Evolutionary conservation across 1,140 invertebrate species (phyloP).

Genomic region (Platyscapa corneri): DNA sequence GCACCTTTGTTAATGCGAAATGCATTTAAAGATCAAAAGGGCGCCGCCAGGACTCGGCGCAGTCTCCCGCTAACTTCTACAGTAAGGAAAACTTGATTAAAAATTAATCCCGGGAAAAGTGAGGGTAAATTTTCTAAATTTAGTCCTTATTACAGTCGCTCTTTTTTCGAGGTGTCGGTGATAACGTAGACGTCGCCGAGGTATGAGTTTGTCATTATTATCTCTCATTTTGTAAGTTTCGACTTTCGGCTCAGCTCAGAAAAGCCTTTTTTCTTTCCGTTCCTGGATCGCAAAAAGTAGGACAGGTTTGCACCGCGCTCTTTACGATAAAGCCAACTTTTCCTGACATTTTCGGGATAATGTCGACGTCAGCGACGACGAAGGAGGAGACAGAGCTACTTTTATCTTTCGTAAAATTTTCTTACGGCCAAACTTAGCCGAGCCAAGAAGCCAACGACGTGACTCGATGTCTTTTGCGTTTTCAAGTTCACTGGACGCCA

Average conservation of each 20-base stretch:
- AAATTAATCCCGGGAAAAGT: too few species aligned
- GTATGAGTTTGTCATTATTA: slow-evolving; percentile 65
- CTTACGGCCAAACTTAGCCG: slow-evolving; percentile 32
- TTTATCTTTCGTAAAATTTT: slow-evolving; percentile 42
- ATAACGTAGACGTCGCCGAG: neutral
- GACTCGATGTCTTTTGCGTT: slow-evolving; percentile 13
- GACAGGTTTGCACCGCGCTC: slow-evolving; percentile 11
- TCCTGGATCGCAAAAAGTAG: neutral
- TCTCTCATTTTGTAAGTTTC: slow-evolving; percentile 63
- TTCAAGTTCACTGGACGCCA: slow-evolving; percentile 36
- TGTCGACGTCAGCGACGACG: slow-evolving; percentile 24
- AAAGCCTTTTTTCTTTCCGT: neutral
- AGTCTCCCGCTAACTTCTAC: too few species aligned
- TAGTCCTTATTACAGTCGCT: neutral
- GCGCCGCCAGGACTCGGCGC: too few species aligned
- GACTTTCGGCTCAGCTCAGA: slow-evolving; percentile 1
- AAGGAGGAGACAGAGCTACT: neutral
- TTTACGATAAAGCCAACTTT: slow-evolving; percentile 56
- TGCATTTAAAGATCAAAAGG: too few species aligned
- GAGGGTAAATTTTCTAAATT: too few species aligned
- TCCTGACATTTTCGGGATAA: slow-evolving; percentile 51
- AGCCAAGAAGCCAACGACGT: neutral
- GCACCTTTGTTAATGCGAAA: too few species aligned
- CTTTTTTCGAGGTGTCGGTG: neutral
- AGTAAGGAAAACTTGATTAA: too few species aligned